Base-by-base conservation (phyloP, 2,113 vertebrate genomes). In the Micronisus gabar region DNA sequence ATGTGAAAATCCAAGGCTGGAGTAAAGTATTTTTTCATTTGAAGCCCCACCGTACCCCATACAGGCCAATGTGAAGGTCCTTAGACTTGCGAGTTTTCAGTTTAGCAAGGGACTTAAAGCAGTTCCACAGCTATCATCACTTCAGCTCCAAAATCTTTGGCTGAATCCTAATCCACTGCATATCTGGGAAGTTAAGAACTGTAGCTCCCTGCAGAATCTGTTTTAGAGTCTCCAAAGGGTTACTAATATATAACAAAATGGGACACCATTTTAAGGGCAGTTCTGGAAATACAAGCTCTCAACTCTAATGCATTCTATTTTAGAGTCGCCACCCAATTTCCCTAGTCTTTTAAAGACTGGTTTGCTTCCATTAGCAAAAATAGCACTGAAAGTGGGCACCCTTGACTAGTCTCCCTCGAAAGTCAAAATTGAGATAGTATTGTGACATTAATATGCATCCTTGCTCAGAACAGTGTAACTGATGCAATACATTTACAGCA, bases 401-500 rank as follows among this genome's bases (percentile, higher is more conserved):
- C 83, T 94, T 96, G 81, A 84, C 89, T 76, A 18, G 59, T n/a
- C 76, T 95, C 30, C 73, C 48, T 62, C 38, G 1, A 83, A 96
- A 97, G 90, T 86, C 91, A 92, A 88, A 91, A 92, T 11, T 43
- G 56, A 61, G 91, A 87, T 32, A 73, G 88, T 18, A 26, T 65
- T 74, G 50, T 86, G 87, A 78, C 78, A 92, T 96, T 94, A 93
- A 67, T 20, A 74, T 90, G 87, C 58, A 62, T 81, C 68, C 81
- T 81, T 80, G 83, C 45, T 80, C 67, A 76, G 93, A 95, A 95
- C 6, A 10, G 82, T 91, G 62, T 96, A 95, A 73, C 71, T 79
- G 81, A 82, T 85, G 81, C 80, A 95, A 97, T 94, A 90, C 84
- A 61, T 96, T 96, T 84, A 68, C 81, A 95, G 95, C 89, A 94